Percentiles rank a stretch among this genome's conserved stretches.
phyloP scores from a whole-genome alignment of 1,140 invertebrate genomes.

The Pseudomyrmex flavicornis region DNA sequence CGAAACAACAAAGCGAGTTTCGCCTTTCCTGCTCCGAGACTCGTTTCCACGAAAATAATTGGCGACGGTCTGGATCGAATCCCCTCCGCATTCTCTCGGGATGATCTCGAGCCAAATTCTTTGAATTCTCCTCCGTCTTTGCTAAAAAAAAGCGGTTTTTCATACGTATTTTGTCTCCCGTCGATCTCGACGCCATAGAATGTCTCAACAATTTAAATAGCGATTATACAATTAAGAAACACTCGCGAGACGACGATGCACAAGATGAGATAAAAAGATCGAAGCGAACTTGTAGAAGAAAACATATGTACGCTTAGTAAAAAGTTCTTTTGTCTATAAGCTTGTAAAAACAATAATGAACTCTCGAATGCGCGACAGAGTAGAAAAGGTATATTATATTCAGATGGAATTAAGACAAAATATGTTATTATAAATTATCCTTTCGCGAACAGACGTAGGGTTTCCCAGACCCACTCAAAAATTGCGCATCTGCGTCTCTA shows the following conservation, averaged over 20 bases:
- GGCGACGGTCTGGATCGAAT: background rate
- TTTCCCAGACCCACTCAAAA: no score
- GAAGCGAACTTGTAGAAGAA: no score
- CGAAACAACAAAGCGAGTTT: conserved; percentile 4
- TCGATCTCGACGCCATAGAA: background rate
- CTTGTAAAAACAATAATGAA: no score
- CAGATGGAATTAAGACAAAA: background rate
- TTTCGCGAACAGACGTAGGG: no score
- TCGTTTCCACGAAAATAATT: conserved; percentile 60
- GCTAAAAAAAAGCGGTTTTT: background rate
- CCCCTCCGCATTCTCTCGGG: background rate
- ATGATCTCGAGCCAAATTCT: background rate
- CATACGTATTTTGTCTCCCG: background rate
- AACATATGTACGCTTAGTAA: no score
- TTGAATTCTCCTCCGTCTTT: conserved; percentile 13
- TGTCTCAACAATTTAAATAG: background rate
- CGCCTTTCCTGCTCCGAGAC: conserved; percentile 33
- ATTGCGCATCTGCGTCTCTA: no score
- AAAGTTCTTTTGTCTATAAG: no score
- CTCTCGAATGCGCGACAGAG: background rate
- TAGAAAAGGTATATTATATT: background rate
- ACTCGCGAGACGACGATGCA: background rate
- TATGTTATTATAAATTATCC: background rate
- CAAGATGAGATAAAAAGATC: no score
- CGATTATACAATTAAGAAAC: background rate